Percentiles rank a stretch among this genome's conserved stretches.
Evolutionary conservation across 2,113 vertebrate species (phyloP).

Genomic region (Hippocampus comes): DNA sequence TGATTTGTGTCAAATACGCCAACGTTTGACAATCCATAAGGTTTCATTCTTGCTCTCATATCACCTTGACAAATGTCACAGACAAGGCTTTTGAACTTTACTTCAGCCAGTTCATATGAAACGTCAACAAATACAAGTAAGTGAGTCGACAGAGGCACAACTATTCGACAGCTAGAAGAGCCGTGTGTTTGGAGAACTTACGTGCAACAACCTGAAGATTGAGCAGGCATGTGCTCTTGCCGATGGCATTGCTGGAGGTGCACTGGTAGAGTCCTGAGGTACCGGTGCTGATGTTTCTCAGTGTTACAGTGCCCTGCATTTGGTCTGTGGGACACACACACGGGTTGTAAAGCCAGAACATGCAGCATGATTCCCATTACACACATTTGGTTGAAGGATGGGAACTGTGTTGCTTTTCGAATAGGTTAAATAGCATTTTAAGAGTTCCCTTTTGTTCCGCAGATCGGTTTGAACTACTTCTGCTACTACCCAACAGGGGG

Average conservation of each 20-base stretch:
- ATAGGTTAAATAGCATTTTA: background rate
- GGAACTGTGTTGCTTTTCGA: background rate
- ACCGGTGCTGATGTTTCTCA: constrained; percentile 90
- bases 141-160: background rate
- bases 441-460: background rate
- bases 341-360: constrained; percentile 3
- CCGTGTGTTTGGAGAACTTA: constrained; percentile 72
- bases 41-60: constrained; percentile 6
- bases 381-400: background rate
- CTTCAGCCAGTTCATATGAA: background rate
- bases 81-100: background rate
- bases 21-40: background rate
- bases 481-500: constrained; percentile 26
- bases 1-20: constrained; percentile 12
- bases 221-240: constrained; percentile 91
- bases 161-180: background rate
- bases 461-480: background rate
- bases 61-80: constrained; percentile 11
- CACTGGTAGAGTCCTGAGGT: constrained; percentile 96
- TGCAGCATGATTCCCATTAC: background rate
- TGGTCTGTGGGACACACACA: constrained; percentile 79
- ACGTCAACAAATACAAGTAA: background rate
- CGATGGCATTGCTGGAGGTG: constrained; percentile 89
- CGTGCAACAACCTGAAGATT: constrained; percentile 91
- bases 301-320: constrained; percentile 89